A percentile compares a stretch with the other conserved stretches of the same genome.
phyloP scores from a whole-genome alignment of 92 coral and sea anemone species.

The Bergia sp. region DNA sequence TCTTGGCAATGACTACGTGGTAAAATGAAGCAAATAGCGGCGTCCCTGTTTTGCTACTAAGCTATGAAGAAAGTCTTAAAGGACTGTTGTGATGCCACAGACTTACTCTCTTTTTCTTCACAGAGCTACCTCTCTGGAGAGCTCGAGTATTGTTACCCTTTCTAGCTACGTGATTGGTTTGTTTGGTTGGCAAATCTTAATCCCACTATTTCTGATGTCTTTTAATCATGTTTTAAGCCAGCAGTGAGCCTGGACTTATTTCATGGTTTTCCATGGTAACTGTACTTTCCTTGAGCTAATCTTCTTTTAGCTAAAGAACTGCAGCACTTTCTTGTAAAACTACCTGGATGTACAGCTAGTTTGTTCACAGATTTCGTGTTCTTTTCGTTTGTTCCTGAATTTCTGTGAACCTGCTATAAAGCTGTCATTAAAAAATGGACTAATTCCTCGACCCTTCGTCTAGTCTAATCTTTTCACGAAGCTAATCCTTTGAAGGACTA shows the following conservation, averaged over 20 bases:
- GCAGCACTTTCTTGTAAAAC: not conserved
- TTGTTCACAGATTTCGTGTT: not conserved
- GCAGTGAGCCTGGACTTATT: not conserved
- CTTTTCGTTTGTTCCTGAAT: not conserved
- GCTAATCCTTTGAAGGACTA: not conserved
- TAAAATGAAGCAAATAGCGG: not conserved
- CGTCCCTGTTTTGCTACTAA: not conserved
- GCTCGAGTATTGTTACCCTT: not conserved
- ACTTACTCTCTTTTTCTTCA: not conserved
- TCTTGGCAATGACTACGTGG: not conserved
- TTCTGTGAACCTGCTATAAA: not conserved
- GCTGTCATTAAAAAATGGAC: not conserved
- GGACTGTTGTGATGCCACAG: not conserved
- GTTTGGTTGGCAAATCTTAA: not conserved
- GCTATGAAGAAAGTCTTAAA: not conserved
- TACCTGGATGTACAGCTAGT: not conserved
- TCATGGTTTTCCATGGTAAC: not conserved
- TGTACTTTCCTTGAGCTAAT: not conserved
- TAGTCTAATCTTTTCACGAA: not conserved
- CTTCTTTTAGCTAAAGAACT: not conserved
- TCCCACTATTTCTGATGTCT: not conserved
- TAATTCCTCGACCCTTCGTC: not conserved
- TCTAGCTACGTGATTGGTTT: not conserved
- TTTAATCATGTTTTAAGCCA: not conserved
- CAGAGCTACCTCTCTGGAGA: not conserved